Evolutionary conservation across 2,888 invertebrate genomes (phyloP).

Genomic region (Falcaria lacertinaria): DNA sequence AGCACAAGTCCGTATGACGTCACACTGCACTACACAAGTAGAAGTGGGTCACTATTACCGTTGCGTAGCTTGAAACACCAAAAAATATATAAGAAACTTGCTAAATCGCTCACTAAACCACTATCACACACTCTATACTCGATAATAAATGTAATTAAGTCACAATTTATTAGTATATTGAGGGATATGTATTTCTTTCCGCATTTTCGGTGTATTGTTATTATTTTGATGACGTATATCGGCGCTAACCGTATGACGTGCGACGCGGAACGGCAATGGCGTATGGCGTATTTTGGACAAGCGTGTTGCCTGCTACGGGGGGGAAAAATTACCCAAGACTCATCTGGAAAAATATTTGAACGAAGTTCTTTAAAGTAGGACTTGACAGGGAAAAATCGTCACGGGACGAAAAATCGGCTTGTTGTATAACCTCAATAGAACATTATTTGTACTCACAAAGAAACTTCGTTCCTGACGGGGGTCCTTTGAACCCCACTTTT

Average conservation of each 20-base stretch:
- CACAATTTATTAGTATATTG: no score
- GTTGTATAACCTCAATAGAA: no score
- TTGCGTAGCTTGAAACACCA: constrained; percentile 28
- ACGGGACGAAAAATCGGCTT: no score
- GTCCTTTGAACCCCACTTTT: no score
- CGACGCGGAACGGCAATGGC: constrained; percentile 52
- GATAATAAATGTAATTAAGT: constrained; percentile 7
- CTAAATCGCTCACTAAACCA: constrained; percentile 15
- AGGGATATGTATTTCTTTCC: constrained; percentile 15
- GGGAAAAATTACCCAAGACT: not conserved
- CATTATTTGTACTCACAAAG: no score
- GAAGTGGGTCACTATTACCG: constrained; percentile 46
- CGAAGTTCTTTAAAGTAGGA: not conserved
- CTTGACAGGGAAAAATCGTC: no score
- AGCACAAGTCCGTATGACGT: constrained; percentile 35
- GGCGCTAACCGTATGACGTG: constrained; percentile 13
- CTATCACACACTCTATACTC: constrained; percentile 7
- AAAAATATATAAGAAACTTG: constrained; percentile 15
- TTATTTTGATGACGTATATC: constrained; percentile 49
- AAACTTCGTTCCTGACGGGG: no score
- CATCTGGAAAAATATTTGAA: not conserved
- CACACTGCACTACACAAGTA: constrained; percentile 42
- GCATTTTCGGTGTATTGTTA: constrained; percentile 25
- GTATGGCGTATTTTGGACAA: constrained; percentile 52
- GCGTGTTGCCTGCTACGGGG: constrained; percentile 32